Evolutionary conservation across 2,113 vertebrate genomes (phyloP).

Genomic region (Hipposideros armiger): DNA sequence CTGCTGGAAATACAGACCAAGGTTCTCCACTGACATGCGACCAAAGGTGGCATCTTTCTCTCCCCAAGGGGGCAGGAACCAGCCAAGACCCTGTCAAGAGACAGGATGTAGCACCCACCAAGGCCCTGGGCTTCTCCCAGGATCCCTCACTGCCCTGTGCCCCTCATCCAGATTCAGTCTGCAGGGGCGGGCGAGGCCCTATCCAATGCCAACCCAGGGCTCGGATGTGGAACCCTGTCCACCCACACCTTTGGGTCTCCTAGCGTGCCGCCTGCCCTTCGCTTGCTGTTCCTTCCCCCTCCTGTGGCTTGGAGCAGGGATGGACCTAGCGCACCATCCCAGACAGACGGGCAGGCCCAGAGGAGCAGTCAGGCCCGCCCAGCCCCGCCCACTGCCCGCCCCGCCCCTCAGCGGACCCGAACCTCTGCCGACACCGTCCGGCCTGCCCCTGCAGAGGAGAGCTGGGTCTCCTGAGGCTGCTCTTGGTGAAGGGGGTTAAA

Average conservation of each 20-base stretch:
- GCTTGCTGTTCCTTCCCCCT: not conserved
- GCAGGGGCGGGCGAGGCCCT: not conserved
- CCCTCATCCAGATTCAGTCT: not conserved
- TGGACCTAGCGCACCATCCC: fast-evolving
- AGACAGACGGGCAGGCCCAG: not conserved
- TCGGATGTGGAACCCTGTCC: not conserved
- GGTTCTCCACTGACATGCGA: not conserved
- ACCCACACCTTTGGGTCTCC: too few species aligned
- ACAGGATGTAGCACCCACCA: not conserved
- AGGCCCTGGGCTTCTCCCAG: too few species aligned
- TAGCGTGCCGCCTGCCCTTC: not conserved
- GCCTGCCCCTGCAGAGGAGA: fast-evolving
- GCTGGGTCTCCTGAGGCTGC: fast-evolving
- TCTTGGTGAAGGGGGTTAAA: fast-evolving
- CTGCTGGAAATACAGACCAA: not conserved
- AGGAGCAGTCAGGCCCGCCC: not conserved
- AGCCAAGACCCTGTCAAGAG: not conserved
- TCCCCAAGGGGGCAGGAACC: not conserved
- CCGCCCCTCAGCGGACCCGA: too few species aligned
- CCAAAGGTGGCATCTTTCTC: fast-evolving
- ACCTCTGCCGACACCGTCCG: fast-evolving
- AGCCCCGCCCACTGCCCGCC: fast-evolving
- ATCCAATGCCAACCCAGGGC: not conserved
- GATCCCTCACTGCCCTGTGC: too few species aligned
- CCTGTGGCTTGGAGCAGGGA: too few species aligned